Base-by-base conservation (phyloP, 2,797 vertebrate species). In the Sardinella longiceps region DNA sequence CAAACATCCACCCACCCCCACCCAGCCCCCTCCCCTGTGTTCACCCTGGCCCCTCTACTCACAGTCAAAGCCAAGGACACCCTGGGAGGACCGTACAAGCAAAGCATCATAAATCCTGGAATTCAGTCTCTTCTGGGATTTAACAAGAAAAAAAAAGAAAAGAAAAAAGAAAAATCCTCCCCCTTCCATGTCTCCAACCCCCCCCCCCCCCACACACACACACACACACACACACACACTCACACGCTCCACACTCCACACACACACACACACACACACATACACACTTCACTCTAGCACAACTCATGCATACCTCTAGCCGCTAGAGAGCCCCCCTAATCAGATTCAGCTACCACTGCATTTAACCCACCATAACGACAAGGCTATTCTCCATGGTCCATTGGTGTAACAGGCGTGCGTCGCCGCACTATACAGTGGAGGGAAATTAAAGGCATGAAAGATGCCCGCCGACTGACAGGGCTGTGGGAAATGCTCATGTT, bases 31-130 rank as follows among this genome's bases (percentile, higher is more conserved):
- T 33, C 63, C 63, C 3, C 63, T 33, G 10, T 15, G 12, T 30
- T 70, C 15, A 1, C 33, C 66, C 60, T 48, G 7, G 25, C 28
- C 66, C 33, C 33, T 18, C 66, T n/a, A 74, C 39, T 14, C 66
- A 5, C 85, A 82, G 86, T 83, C 82, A 80, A 83, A 84, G 85
- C 83, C 88, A 90, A 90, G 89, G 88, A 89, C 85, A 83, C 85
- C 83, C 81, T 53, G 87, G 83, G 77, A 81, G 56, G 83, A 43
- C 33, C 14, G 66, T 39, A 74, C 30, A 39, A 25, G 82, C 28
- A 81, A 87, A 81, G 85, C 86, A 81, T 86, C 86, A 88, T 90
- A 90, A 89, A 90, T 89, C 86, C 84, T 84, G 86, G 82, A 90
- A 84, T 85, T 84, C 74, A 53, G 51, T 43, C 56, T 89, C 82